Base-by-base conservation (phyloP, 2,113 vertebrate genomes). In the Entomyzon cyanotis region DNA sequence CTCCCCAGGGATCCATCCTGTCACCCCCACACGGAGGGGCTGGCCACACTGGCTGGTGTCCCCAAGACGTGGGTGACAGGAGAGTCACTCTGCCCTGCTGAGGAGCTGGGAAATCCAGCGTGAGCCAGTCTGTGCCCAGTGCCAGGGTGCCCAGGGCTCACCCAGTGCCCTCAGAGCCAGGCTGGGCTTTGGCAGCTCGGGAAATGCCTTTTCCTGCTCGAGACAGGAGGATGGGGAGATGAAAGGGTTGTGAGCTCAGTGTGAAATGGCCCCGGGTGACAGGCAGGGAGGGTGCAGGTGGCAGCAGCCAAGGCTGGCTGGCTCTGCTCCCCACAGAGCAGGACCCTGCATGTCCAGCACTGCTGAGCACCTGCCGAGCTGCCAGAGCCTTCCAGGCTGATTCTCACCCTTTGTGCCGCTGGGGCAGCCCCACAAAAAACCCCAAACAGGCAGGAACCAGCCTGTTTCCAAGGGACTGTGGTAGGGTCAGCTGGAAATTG, bases 41-140 rank as follows among this genome's bases (percentile, higher is more conserved):
- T 0, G 1, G 35, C 22, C 35, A 39, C 39, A 0, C 27, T 35
- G 1, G 56, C 25, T 1, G 10, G 27, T 3, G 9, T 7, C 56
- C 39, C 39, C 39, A 39, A 11, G 11, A 39, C 39, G 39, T 39
- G 39, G 39, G 39, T 39, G 39, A 39, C 39, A 39, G 39, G 39
- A 39, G 39, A 39, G 39, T 39, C 39, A 39, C 39, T 39, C 39
- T 39, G 10, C 39, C 39, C 39, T 39, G 39, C 22, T 12, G n/a
- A 27, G 69, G 11, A 69, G 20, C 11, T 56, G 87, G 44, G 76
- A 27, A 62, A 42, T 21, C 1, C 0, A 0, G 31, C 24, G 31
- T 15, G 2, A 0, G 46, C 75, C 6, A 0, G 24, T 2, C 52
- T 11, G 19, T 22, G 35, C 77, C 33, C 5, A 0, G 3, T 23